Evolutionary conservation across 23 tunicate genomes (phyloP).

Genomic region (Aplidium turbinatum): DNA sequence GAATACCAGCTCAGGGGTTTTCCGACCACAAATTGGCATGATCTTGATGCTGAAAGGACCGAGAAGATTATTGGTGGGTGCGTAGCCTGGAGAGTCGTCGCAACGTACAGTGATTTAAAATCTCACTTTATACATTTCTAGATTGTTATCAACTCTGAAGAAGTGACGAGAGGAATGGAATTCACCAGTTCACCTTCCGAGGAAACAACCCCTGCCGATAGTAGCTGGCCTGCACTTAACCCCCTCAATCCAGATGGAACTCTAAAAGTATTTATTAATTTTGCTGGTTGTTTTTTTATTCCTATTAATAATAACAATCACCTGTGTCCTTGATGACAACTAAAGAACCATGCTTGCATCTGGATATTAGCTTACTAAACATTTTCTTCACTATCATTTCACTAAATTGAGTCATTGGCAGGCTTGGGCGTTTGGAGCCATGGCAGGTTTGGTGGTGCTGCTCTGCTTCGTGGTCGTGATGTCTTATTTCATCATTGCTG

Average conservation of each 20-base stretch:
- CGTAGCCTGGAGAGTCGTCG: too few relatives aligned
- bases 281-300: not conserved
- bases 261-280: slow-evolving; percentile 32
- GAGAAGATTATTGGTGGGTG: too few relatives aligned
- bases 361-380: too few relatives aligned
- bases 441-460: slow-evolving; percentile 67
- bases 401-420: not conserved
- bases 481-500: slow-evolving; percentile 48
- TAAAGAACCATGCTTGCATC: too few relatives aligned
- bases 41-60: too few relatives aligned
- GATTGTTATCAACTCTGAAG: not conserved
- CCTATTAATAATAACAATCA: too few relatives aligned
- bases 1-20: too few relatives aligned
- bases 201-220: not conserved
- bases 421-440: slow-evolving; percentile 90
- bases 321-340: too few relatives aligned
- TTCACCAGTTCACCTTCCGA: slow-evolving; percentile 6
- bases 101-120: too few relatives aligned
- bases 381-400: not conserved
- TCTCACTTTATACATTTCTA: too few relatives aligned
- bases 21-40: too few relatives aligned
- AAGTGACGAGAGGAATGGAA: not conserved
- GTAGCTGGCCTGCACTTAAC: slow-evolving; percentile 22
- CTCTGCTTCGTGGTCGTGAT: slow-evolving; percentile 65
- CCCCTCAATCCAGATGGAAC: slow-evolving; percentile 47